phyloP scores from a whole-genome alignment of 2,797 vertebrate species.

The Lagorchestes hirsutus region DNA sequence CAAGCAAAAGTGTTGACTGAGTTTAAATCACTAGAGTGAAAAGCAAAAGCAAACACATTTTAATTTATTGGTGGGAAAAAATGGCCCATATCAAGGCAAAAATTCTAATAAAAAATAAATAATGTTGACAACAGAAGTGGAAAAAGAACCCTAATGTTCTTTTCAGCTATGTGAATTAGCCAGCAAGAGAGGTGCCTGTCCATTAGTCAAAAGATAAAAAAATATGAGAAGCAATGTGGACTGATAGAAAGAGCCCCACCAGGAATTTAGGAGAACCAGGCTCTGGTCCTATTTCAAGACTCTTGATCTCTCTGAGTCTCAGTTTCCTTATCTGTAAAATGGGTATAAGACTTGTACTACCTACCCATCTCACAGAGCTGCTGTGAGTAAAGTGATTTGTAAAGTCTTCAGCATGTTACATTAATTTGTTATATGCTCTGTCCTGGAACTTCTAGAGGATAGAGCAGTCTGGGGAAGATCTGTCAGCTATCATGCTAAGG shows the following conservation, averaged over 20 bases:
- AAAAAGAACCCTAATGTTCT: background rate
- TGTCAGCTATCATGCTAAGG: background rate
- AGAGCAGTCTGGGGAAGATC: background rate
- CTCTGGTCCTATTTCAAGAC: background rate
- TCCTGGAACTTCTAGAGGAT: background rate
- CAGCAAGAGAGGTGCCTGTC: conserved; percentile 23
- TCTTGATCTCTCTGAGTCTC: background rate
- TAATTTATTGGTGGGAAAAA: background rate
- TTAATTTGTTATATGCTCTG: background rate
- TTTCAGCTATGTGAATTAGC: background rate
- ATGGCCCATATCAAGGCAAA: conserved; percentile 1
- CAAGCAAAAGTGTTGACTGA: conserved; percentile 4
- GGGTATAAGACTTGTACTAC: background rate
- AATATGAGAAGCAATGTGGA: conserved; percentile 62
- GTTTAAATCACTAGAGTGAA: background rate
- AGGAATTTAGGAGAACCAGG: background rate
- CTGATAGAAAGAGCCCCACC: background rate
- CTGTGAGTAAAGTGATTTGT: background rate
- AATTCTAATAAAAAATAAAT: conserved; percentile 11
- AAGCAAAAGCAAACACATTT: background rate
- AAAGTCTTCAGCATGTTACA: background rate
- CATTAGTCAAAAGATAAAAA: conserved; percentile 64
- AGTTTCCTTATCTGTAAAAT: background rate
- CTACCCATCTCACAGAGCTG: background rate
- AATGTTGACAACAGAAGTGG: background rate